Evolutionary conservation across 1,140 invertebrate genomes (phyloP), one percentile per base, ranked within the genome.

Genomic region (Phymorhynchus buccinoides): DNA sequence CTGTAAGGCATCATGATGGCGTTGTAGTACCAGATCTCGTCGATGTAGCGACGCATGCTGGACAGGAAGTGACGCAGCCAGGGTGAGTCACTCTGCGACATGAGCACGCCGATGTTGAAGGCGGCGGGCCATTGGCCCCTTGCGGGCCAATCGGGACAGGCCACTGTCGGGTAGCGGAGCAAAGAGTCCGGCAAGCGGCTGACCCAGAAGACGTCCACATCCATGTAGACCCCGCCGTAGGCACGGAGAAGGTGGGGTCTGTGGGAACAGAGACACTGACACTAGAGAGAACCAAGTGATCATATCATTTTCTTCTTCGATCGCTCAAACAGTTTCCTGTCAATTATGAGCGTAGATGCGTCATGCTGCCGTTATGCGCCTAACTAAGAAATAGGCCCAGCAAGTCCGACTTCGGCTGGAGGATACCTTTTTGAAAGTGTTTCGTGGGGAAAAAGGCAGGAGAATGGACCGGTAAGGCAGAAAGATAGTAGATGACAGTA

Each of bases 1-100:
- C 83, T 86, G 81, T 89, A 87, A 1, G 87, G 80, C 84, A 87
- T 84, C 35, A 78, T 52, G 12, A 83, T 30, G 7, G 73, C 84
- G 52, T 85, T 87, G 78, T 80, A 88, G 48, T 14, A 52, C 48
- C 48, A 52, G 48, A 52, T 52, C 48, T 52, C 48, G 22, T 52
- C 48, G 48, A 52, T 52, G 48, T 52, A 52, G 48, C 48, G 48
- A 9, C 12, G 42, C 41, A 80, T 84, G 87, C 32, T 86, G 44
- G 1, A 80, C 68, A 73, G 82, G 37, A 83, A 83, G 48, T 83
- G 73, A 42, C 56, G 71, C 27, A 86, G 42, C 52, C 73, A 86
- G 0, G 32, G 80, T 3, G 85, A 68, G 12, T 52, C 27, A 22
- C 22, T 22, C 52, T 81, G 84, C n/a, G 77, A 66, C 80, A 86